phyloP scores from a whole-genome alignment of 2,888 invertebrate genomes.

The Stenchaetothrips biformis region DNA sequence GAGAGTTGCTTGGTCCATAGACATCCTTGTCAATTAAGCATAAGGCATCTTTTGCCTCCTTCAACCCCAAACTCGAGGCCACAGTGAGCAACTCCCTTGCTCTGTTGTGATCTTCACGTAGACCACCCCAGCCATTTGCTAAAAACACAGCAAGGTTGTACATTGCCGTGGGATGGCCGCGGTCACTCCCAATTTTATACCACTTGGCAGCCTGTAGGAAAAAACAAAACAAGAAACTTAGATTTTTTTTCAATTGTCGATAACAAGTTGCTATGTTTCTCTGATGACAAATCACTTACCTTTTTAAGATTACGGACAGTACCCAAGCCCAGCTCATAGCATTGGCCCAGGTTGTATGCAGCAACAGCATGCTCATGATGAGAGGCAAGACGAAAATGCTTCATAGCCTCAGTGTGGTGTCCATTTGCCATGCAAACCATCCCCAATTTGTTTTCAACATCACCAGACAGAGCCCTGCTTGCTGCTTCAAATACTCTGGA shows the following conservation, averaged over 20 bases:
- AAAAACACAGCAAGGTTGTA: slow-evolving; percentile 66
- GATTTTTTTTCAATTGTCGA: not conserved
- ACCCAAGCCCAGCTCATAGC: slow-evolving; percentile 64
- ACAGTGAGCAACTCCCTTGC: slow-evolving; percentile 54
- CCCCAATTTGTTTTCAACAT: slow-evolving; percentile 57
- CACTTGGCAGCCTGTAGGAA: slow-evolving; percentile 58
- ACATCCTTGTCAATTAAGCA: not conserved
- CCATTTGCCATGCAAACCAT: slow-evolving; percentile 56
- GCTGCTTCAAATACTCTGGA: slow-evolving; percentile 39
- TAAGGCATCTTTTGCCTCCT: slow-evolving; percentile 52
- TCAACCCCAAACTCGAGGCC: slow-evolving; percentile 56
- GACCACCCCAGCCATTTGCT: slow-evolving; percentile 60
- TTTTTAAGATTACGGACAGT: slow-evolving; percentile 54
- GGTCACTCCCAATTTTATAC: slow-evolving; percentile 58
- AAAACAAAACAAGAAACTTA: slow-evolving; percentile 30
- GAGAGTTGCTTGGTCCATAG: not conserved
- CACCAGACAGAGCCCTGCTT: slow-evolving; percentile 54
- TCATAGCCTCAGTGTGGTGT: slow-evolving; percentile 53
- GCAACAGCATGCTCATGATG: slow-evolving; percentile 57
- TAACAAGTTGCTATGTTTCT: not conserved
- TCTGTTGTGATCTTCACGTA: slow-evolving; percentile 49
- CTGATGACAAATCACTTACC: slow-evolving; percentile 44
- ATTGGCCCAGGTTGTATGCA: slow-evolving; percentile 62
- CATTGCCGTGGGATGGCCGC: slow-evolving; percentile 60
- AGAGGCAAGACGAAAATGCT: slow-evolving; percentile 54